Percentiles rank a stretch among this genome's conserved stretches.
Evolutionary conservation across 2,113 vertebrate genomes (phyloP).

Genomic region (Barbus barbus): DNA sequence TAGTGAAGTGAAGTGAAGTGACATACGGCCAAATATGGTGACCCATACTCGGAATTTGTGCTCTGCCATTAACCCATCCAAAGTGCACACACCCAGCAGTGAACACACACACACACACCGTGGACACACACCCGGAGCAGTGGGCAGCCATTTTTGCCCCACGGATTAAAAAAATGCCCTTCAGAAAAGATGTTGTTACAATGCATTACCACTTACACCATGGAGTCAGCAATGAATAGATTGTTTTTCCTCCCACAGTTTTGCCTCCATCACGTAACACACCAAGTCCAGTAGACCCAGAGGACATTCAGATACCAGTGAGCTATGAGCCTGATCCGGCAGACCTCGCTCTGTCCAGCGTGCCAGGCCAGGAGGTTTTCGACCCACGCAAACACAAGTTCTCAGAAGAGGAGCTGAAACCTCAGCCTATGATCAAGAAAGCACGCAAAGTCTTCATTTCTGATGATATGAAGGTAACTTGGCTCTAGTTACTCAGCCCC

Average conservation of each 20-base stretch:
- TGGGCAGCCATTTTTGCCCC: too few relatives aligned
- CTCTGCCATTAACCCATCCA: too few relatives aligned
- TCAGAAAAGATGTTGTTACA: too few relatives aligned
- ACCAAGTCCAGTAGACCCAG: slow-evolving; percentile 86
- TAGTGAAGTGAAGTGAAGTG: too few relatives aligned
- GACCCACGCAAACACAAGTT: slow-evolving; percentile 89
- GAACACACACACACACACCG: too few relatives aligned
- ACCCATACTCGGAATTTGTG: too few relatives aligned
- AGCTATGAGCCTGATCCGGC: slow-evolving; percentile 86
- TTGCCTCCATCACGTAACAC: slow-evolving; percentile 83
- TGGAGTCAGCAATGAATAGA: background rate
- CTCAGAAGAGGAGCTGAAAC: slow-evolving; percentile 88
- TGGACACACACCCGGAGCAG: too few relatives aligned
- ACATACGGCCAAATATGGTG: too few relatives aligned
- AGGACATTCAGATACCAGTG: slow-evolving; percentile 84
- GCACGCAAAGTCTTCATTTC: slow-evolving; percentile 89
- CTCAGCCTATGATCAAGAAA: slow-evolving; percentile 92
- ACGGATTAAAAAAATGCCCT: too few relatives aligned
- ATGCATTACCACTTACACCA: background rate
- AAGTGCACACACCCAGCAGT: too few relatives aligned
- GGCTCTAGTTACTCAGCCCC: slow-evolving; percentile 71
- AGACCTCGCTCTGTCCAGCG: slow-evolving; percentile 86
- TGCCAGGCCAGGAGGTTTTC: slow-evolving; percentile 89
- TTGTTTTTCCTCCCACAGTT: slow-evolving; percentile 57
- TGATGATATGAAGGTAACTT: slow-evolving; percentile 89